A percentile compares a stretch with the other conserved stretches of the same genome.
phyloP scores from a whole-genome alignment of 2,797 vertebrate species.

The Anguilla pacifica region DNA sequence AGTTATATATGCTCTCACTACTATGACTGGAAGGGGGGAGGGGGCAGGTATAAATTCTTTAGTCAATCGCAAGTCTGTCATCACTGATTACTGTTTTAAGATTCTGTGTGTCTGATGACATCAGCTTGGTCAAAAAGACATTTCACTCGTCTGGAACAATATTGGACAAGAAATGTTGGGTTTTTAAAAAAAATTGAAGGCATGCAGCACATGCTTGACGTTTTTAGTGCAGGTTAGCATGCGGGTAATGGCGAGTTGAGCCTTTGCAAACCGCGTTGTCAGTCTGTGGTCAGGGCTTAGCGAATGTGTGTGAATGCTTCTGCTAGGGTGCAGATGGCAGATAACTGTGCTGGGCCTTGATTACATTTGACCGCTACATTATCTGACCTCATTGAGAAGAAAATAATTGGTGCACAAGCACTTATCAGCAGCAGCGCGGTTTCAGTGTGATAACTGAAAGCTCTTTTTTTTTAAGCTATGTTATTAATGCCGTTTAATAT shows the following conservation, averaged over 20 bases:
- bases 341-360: constrained; percentile 55
- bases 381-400: constrained; percentile 65
- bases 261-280: background rate
- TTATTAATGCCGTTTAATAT: constrained; percentile 53
- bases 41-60: background rate
- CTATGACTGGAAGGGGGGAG: constrained; percentile 63
- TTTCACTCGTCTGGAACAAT: background rate
- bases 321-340: constrained; percentile 60
- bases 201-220: background rate
- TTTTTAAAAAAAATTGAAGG: background rate
- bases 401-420: constrained; percentile 61
- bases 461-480: constrained; percentile 31
- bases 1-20: constrained; percentile 37
- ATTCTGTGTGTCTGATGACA: constrained; percentile 65
- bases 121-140: constrained; percentile 34
- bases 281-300: background rate
- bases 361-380: constrained; percentile 53
- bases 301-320: constrained; percentile 50
- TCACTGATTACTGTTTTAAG: constrained; percentile 60
- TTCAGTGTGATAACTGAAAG: constrained; percentile 40
- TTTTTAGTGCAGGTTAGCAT: constrained; percentile 1
- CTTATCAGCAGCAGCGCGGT: constrained; percentile 34
- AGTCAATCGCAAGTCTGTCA: constrained; percentile 27
- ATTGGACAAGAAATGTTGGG: background rate
- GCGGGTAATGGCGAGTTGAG: constrained; percentile 41